Base-by-base conservation (phyloP, 1,140 invertebrate species). In the Drosophila watanabei region DNA sequence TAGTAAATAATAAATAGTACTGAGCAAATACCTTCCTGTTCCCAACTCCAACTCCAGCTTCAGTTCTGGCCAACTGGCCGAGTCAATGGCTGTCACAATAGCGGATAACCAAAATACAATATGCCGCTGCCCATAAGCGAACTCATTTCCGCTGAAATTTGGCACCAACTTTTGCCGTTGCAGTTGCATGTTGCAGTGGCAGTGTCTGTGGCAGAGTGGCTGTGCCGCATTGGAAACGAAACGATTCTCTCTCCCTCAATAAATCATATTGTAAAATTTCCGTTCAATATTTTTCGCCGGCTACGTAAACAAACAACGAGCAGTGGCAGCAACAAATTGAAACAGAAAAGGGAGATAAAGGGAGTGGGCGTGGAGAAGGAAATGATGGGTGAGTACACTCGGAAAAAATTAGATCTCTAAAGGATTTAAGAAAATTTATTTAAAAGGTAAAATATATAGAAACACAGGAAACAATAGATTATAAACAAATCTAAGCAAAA, bases 231-330 rank as follows among this genome's bases (percentile, higher is more conserved):
- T 84, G 59, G 56, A 77, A 79, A 79, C 64, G 52, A 56, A 56
- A 56, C 54, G 35, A 73, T 33, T 72, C 54, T 71, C 51, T 65
- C 51, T 65, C 71, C 60, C 76, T 66, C 72, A 73, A 87, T 88
- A 88, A 88, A 88, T 88, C 84, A 88, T 85, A 85, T 88, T 89
- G 84, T 88, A 89, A 88, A 89, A 88, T 88, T 88, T 88, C 84
- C 84, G 84, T 88, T 89, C 85, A 88, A 88, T 89, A 88, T 89
- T 88, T 87, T 89, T 78, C 62, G 72, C 70, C 83, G 64, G 78
- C 81, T 56, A 71, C 69, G 86, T 85, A 84, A 88, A 88, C 84
- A 89, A 56, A 78, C 75, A 77, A 49, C 73, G 49, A 32, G 52
- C 71, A 60, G 24, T 32, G 45, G 69, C 58, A 77, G 52, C 85